Base-by-base conservation (phyloP, 2,797 vertebrate genomes). In the Pipistrellus pipistrellus region DNA sequence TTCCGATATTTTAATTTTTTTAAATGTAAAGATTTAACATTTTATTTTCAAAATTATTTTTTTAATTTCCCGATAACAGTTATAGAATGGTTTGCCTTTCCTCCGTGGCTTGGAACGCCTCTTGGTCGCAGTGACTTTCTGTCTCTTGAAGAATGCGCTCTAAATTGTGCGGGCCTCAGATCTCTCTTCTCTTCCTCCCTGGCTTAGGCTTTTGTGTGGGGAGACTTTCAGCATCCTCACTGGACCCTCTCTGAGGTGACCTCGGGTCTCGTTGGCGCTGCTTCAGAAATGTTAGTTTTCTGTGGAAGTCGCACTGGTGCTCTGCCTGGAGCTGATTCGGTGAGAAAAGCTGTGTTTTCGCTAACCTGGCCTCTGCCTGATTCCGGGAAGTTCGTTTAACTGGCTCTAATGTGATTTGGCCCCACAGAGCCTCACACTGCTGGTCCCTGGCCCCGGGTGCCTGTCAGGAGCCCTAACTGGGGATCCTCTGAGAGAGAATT, bases 191-290 rank as follows among this genome's bases (percentile, higher is more conserved):
- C 11, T 35, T 27, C 38, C 35, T 48, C 35, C 23, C 6, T 69
- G 38, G 15, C 13, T 62, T 59, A 18, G 32, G 53, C 32, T 75
- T 96, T 73, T 87, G 23, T 30, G 15, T 59, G 57, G 15, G 51
- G 77, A 85, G 38, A 62, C n/a, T 85, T 92, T 59, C 13, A 80
- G 30, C 15, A 83, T 83, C 86, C 71, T 3, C 23, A 51, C 6
- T 76, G n/a, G 44, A 51, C 44, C 20, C 10, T 77, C 41, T 32
- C 18, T 35, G 7, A 6, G 8, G 35, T 62, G n/a, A 27, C 13
- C 48, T 25, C 57, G 27, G 35, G 48, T 57, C 72, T 69, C 44
- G 15, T 13, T 30, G 25, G 8, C 27, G 11, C 75, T 44, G 20
- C 30, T 85, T 64, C 86, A 46, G 55, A 81, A 32, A 20, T 81